Evolutionary conservation across 2,113 vertebrate species (phyloP).

Genomic region (Kobus ellipsiprymnus): DNA sequence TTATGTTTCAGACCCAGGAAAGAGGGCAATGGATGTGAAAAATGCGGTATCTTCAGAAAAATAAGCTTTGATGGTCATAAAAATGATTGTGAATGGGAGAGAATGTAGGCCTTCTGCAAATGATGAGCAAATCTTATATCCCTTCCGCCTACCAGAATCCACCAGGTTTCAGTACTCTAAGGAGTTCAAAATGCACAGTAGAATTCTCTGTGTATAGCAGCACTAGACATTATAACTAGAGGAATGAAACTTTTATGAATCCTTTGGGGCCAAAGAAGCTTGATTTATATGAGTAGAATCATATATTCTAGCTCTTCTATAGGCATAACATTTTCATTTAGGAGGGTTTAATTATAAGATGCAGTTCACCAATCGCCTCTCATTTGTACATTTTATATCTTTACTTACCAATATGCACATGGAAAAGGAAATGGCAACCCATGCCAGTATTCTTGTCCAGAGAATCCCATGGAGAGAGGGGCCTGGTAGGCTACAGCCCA

Average conservation of each 20-base stretch:
- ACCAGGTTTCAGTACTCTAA: background rate
- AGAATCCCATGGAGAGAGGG: background rate
- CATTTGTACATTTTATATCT: background rate
- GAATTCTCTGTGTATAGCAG: background rate
- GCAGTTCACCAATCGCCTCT: background rate
- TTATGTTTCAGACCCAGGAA: background rate
- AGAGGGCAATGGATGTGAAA: background rate
- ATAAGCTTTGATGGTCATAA: background rate
- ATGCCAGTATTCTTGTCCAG: background rate
- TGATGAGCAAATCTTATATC: background rate
- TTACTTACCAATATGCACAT: background rate
- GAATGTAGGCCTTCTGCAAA: background rate
- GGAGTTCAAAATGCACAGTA: background rate
- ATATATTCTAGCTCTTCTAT: background rate
- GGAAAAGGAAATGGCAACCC: background rate
- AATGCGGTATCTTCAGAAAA: background rate
- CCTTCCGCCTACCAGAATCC: background rate
- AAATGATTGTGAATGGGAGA: background rate
- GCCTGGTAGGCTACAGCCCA: background rate
- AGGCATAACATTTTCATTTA: background rate
- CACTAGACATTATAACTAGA: background rate
- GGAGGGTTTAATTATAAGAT: background rate
- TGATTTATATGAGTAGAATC: background rate
- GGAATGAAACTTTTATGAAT: background rate
- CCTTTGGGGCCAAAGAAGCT: background rate